Evolutionary conservation across 2,797 vertebrate species (phyloP).

Genomic region (Acrossocheilus wenchowensis): DNA sequence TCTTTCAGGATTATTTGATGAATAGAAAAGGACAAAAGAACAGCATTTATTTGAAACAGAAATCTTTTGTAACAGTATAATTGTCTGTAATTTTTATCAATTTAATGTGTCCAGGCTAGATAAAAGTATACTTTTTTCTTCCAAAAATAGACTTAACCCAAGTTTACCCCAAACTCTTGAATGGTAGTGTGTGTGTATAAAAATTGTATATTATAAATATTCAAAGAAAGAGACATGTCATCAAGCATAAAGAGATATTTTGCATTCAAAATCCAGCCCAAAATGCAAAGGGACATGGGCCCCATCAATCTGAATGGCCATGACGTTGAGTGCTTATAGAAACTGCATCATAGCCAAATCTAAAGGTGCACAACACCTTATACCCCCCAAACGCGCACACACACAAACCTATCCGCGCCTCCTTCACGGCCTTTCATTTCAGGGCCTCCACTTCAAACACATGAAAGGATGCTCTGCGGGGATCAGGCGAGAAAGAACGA

Average conservation of each 20-base stretch:
- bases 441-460: constrained; percentile 84
- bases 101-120: background rate
- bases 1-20: background rate
- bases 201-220: background rate
- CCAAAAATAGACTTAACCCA: background rate
- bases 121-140: background rate
- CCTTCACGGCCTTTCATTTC: constrained; percentile 80
- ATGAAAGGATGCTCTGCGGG: constrained; percentile 84
- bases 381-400: constrained; percentile 35
- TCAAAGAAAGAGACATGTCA: background rate
- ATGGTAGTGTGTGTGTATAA: background rate
- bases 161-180: background rate
- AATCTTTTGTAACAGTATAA: background rate
- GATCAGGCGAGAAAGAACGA: constrained; percentile 71
- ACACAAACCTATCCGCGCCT: constrained; percentile 59
- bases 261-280: background rate
- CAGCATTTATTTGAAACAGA: background rate
- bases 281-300: background rate
- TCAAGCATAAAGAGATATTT: background rate
- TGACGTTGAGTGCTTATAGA: constrained; percentile 12
- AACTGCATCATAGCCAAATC: constrained; percentile 37
- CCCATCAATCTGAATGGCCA: background rate
- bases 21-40: background rate
- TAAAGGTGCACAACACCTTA: constrained; percentile 51
- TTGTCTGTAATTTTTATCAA: background rate